A percentile compares a stretch with the other conserved stretches of the same genome.
Evolutionary conservation across 2,113 vertebrate genomes (phyloP).

Genomic region (Bubo blakistoni): DNA sequence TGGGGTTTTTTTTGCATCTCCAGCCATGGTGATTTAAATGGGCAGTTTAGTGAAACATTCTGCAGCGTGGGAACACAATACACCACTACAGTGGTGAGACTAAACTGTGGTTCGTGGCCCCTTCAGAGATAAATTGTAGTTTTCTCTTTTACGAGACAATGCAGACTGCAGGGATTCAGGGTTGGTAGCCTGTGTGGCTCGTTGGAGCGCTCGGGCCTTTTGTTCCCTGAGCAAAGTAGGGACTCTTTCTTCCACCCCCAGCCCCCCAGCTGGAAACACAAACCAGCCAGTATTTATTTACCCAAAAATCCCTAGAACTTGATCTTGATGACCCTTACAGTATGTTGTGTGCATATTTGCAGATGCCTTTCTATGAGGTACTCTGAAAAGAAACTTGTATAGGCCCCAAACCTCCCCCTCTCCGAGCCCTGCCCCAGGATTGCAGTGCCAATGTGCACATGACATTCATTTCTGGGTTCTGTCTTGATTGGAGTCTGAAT

Average conservation of each 20-base stretch:
- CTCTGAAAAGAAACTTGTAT: constrained; percentile 11
- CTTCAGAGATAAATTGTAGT: background rate
- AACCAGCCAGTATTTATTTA: constrained; percentile 29
- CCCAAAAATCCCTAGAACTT: background rate
- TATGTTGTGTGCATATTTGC: background rate
- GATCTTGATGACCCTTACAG: constrained; percentile 41
- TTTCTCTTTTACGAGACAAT: background rate
- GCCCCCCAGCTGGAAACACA: constrained; percentile 25
- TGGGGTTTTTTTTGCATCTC: background rate
- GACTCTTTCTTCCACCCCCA: background rate
- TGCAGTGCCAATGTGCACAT: constrained; percentile 43
- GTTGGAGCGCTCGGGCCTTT: background rate
- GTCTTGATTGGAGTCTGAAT: constrained; percentile 72
- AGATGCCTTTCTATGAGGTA: background rate
- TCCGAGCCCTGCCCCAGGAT: background rate
- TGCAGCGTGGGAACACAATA: background rate
- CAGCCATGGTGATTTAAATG: background rate
- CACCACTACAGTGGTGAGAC: background rate
- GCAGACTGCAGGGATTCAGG: background rate
- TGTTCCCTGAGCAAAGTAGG: background rate
- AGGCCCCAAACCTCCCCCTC: background rate
- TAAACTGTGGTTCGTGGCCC: background rate
- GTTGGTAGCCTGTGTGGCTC: background rate
- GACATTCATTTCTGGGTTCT: constrained; percentile 67
- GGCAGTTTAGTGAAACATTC: background rate